Evolutionary conservation across 2,888 invertebrate genomes (phyloP).

Genomic region (Marasmarcha lunaedactyla): DNA sequence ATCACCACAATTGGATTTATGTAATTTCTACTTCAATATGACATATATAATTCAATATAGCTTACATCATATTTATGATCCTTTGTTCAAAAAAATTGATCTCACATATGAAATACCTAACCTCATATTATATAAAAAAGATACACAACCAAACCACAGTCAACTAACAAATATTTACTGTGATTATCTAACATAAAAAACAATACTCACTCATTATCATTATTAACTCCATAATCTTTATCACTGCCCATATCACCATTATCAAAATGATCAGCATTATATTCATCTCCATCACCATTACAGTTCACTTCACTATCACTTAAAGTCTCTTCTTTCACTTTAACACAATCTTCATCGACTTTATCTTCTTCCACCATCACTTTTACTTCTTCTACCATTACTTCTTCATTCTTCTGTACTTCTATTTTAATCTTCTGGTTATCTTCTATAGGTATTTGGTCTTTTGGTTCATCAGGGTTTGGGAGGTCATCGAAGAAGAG

Average conservation of each 20-base stretch:
- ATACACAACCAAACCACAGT: too few relatives aligned
- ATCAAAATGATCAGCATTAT: neutral
- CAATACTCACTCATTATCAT: neutral
- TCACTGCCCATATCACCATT: neutral
- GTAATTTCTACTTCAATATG: too few relatives aligned
- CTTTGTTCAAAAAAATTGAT: too few relatives aligned
- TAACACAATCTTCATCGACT: neutral
- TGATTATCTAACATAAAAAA: too few relatives aligned
- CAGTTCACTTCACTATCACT: slow-evolving; percentile 1
- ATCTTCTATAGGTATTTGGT: neutral
- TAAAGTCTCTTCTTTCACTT: slow-evolving; percentile 2
- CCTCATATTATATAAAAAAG: too few relatives aligned
- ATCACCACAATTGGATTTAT: too few relatives aligned
- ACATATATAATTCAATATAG: too few relatives aligned
- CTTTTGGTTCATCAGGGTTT: neutral
- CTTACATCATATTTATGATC: too few relatives aligned
- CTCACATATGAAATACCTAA: too few relatives aligned
- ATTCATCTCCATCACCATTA: slow-evolving; percentile 7
- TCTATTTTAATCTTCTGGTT: neutral
- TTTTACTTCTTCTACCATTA: slow-evolving; percentile 10
- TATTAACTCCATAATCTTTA: neutral
- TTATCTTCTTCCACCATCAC: slow-evolving; percentile 15
- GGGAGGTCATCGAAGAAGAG: slow-evolving; percentile 3
- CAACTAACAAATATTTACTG: too few relatives aligned
- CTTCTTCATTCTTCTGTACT: too few relatives aligned